Percentiles rank a stretch among this genome's conserved stretches.
Conservation (phyloP, 1,140 invertebrate species). For the Bombus confusus region DNA sequence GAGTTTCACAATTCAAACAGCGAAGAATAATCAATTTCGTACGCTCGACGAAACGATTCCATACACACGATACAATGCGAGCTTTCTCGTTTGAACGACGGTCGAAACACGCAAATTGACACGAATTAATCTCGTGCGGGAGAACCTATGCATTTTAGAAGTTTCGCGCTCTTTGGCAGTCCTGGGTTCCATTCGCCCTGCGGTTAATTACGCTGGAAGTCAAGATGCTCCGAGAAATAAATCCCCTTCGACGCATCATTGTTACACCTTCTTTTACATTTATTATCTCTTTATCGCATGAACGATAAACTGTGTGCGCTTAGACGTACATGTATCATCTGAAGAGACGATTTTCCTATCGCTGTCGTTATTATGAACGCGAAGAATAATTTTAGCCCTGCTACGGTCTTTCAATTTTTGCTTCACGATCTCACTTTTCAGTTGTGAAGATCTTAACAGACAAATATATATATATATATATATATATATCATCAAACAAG, state of each 20-base stretch:
- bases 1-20: neutral
- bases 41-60: neutral
- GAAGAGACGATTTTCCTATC: neutral
- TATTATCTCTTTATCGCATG: conserved; percentile 18
- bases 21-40: neutral
- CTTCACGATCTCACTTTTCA: neutral
- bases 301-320: conserved; percentile 48
- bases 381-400: neutral
- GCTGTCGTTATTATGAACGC: neutral
- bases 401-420: neutral
- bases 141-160: conserved; percentile 65
- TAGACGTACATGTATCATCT: conserved; percentile 37
- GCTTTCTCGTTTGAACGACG: neutral
- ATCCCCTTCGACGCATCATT: neutral
- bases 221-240: neutral
- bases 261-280: neutral
- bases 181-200: conserved; percentile 34
- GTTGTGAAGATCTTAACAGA: neutral
- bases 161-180: conserved; percentile 70
- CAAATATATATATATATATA: too few relatives aligned
- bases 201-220: neutral
- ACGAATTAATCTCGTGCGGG: neutral
- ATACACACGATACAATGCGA: neutral
- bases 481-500: neutral
- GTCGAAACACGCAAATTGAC: neutral